Evolutionary conservation across 1,140 invertebrate species (phyloP), one percentile per base, ranked within the genome.

Genomic region (Drosophila lacertosa): DNA sequence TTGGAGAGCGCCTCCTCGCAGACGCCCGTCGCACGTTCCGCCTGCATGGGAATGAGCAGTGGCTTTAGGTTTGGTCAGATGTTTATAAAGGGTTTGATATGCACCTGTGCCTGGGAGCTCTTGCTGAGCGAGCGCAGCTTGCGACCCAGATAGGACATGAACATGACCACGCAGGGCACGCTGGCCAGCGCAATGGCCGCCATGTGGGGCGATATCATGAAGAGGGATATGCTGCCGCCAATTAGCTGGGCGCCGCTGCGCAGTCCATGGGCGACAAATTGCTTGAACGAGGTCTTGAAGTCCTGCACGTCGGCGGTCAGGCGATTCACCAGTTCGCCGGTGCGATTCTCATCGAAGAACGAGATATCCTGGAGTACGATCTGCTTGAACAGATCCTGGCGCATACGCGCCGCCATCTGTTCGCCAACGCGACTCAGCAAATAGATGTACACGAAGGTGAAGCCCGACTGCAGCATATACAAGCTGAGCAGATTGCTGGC

Each of bases 251-350:
- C 95, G 11, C 93, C 90, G 58, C 96, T 97, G 76, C 96, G 93
- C 35, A 99, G 88, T 2, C 98, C 98, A 91, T 98, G 97, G 3
- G 97, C 97, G 59, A 99, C 95, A 44, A 95, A 96, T 70, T 96
- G 94, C 91, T 99, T 99, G 89, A 99, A 99, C 3, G 96, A 96
- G 79, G 97, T 98, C 92, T 99, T 99, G 88, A 99, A 99, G 82
- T 99, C 98, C 92, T 99, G 98, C 15, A 99, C 95, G 93, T 99
- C 98, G 71, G 95, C 94, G 20, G 97, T 98, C 55, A 99, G 92
- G 84, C 96, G 95, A 92, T 97, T 97, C 29, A 98, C 94, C 44
- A 99, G 93, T 92, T 99, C 97, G 10, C 98, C 98, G 11, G 97
- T 97, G 84, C 96, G 95, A 88, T 97, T 95, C 77, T 93, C 93